Evolutionary conservation across 2,113 vertebrate genomes (phyloP), one percentile per base, ranked within the genome.

Genomic region (Henicopernis longicauda): DNA sequence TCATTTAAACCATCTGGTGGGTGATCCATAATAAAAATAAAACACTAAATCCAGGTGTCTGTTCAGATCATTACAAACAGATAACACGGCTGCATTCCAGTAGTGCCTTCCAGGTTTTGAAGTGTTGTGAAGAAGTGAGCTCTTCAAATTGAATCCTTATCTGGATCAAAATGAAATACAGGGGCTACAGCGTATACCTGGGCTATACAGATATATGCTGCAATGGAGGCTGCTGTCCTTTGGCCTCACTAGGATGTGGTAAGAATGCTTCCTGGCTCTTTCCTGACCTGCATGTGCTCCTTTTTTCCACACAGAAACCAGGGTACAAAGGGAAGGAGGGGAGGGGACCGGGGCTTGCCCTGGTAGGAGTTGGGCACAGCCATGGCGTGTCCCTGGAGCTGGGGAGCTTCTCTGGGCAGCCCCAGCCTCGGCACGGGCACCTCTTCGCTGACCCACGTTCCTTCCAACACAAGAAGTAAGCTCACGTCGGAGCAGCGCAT

Each of bases 341-440:
- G 50, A 52, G 50, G 50, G 26, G 26, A 16, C 50, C 2, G 14
- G 50, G 50, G 26, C 26, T 52, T 52, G 50, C 50, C 26, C 50
- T 52, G 26, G 50, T 52, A 52, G 50, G 26, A 52, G 26, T 10
- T 52, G 50, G 50, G 13, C 34, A 38, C 2, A 54, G 47, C 32
- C 38, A 22, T 2, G 9, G 27, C 2, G 0, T 45, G 26, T 55
- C 32, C n/a, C 16, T 2, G 3, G 34, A 70, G 62, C 44, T 67
- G 77, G 31, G 10, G 52, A 50, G 74, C 29, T 66, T 27, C 47
- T 76, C 47, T 0, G 3, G 63, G 34, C 40, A 90, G 69, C 45
- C 36, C 27, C 62, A 63, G 71, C 58, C 34, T 65, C 0, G 0
- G 44, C 31, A 65, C 0, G 0, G 36, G 22, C 67, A 40, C 10